phyloP scores from a whole-genome alignment of 2,888 invertebrate species.

The Eurois occulta region DNA sequence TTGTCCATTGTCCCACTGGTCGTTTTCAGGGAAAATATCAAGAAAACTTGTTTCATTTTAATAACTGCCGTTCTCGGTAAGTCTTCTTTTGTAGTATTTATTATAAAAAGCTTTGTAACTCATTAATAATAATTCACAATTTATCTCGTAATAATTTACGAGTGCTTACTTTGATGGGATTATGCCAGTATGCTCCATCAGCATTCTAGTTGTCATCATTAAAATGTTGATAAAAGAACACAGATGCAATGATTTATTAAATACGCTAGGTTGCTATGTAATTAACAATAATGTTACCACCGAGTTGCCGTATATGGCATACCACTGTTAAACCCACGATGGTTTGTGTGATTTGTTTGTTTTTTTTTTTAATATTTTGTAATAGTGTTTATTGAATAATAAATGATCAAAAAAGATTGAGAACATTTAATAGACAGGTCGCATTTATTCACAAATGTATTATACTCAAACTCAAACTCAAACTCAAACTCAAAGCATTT shows the following conservation, averaged over 20 bases:
- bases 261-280: no score
- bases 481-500: no score
- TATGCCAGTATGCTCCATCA: background rate
- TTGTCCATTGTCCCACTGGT: background rate
- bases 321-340: no score
- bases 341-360: no score
- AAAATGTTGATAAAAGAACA: background rate
- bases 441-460: no score
- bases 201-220: background rate
- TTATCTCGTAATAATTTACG: background rate
- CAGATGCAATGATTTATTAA: background rate
- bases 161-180: background rate
- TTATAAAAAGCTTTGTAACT: background rate
- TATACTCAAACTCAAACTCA: no score
- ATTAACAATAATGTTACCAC: no score
- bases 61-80: background rate
- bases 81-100: background rate
- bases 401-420: no score
- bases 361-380: no score
- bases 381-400: no score
- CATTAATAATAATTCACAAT: background rate
- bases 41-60: background rate
- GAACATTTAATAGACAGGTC: no score
- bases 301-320: no score
- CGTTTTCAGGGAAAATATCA: background rate